Percentiles rank a stretch among this genome's conserved stretches.
Conservation (phyloP, 2,797 vertebrate genomes). For the Sebastolobus alascanus region DNA sequence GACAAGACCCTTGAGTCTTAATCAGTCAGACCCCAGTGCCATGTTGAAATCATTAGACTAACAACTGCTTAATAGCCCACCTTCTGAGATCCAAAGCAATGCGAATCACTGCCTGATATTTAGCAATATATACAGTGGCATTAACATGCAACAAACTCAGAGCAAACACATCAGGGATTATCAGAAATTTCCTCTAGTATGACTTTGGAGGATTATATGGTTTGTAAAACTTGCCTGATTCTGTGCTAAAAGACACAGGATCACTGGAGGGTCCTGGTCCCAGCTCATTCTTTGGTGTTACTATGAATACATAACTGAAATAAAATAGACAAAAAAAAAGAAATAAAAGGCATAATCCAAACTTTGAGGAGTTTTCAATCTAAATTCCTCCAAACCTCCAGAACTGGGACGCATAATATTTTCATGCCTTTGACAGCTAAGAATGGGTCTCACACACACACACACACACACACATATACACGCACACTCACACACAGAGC, state of each 20-base stretch:
- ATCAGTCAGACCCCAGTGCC: slow-evolving; percentile 41
- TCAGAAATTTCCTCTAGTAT: not conserved
- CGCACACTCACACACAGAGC: slow-evolving; percentile 43
- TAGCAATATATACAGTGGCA: slow-evolving; percentile 36
- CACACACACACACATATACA: slow-evolving; percentile 34
- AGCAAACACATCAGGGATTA: slow-evolving; percentile 11
- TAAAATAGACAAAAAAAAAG: slow-evolving; percentile 39
- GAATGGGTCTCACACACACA: slow-evolving; percentile 28
- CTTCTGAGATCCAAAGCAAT: slow-evolving; percentile 29
- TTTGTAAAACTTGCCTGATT: slow-evolving; percentile 89
- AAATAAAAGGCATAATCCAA: slow-evolving; percentile 23
- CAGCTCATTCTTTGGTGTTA: slow-evolving; percentile 93
- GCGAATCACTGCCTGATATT: slow-evolving; percentile 31
- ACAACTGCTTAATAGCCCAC: slow-evolving; percentile 47
- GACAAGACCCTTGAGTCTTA: slow-evolving; percentile 45
- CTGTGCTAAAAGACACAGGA: slow-evolving; percentile 93
- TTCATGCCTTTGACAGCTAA: slow-evolving; percentile 51
- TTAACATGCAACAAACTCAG: slow-evolving; percentile 13
- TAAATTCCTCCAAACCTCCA: slow-evolving; percentile 30
- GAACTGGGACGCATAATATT: slow-evolving; percentile 44
- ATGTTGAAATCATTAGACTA: slow-evolving; percentile 66
- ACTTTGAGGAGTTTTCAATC: slow-evolving; percentile 12
- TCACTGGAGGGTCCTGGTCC: slow-evolving; percentile 92
- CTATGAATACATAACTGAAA: slow-evolving; percentile 94
- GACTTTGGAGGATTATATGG: not conserved